Percentiles rank a stretch among this genome's conserved stretches.
phyloP scores from a whole-genome alignment of 2,797 vertebrate genomes.

The Pseudochaenichthys georgianus region DNA sequence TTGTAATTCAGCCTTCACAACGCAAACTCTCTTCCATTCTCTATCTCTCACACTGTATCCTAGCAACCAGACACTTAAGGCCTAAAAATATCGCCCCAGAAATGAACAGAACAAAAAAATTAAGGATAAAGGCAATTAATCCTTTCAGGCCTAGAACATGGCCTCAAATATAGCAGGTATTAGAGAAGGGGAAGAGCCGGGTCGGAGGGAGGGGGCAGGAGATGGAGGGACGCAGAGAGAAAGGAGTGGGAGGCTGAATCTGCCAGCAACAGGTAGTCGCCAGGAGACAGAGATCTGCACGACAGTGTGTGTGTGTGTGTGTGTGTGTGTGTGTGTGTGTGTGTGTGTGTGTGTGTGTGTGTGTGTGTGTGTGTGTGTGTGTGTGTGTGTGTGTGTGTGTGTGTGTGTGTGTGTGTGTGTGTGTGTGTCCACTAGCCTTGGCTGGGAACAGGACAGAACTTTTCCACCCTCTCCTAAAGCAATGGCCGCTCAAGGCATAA shows the following conservation, averaged over 20 bases:
- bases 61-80: slow-evolving; percentile 89
- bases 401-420: too few relatives aligned
- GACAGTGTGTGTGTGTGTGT: slow-evolving; percentile 15
- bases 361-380: slow-evolving; percentile 19
- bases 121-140: slow-evolving; percentile 88
- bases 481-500: slow-evolving; percentile 57
- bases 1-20: slow-evolving; percentile 88
- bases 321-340: slow-evolving; percentile 16
- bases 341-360: slow-evolving; percentile 26
- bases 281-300: slow-evolving; percentile 75
- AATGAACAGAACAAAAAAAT: slow-evolving; percentile 88
- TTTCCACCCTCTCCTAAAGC: slow-evolving; percentile 57
- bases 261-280: slow-evolving; percentile 86
- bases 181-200: slow-evolving; percentile 60
- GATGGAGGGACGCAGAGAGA: slow-evolving; percentile 40
- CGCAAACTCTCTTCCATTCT: slow-evolving; percentile 80
- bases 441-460: slow-evolving; percentile 60
- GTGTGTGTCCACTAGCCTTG: slow-evolving; percentile 56
- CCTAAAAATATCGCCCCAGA: slow-evolving; percentile 88
- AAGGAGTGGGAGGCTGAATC: slow-evolving; percentile 60
- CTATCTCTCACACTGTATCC: slow-evolving; percentile 81
- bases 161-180: slow-evolving; percentile 83
- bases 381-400: too few relatives aligned
- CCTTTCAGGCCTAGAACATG: slow-evolving; percentile 81
- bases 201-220: slow-evolving; percentile 21